Base-by-base conservation (phyloP, 1,140 invertebrate genomes). In the Calliopsis andreniformis region DNA sequence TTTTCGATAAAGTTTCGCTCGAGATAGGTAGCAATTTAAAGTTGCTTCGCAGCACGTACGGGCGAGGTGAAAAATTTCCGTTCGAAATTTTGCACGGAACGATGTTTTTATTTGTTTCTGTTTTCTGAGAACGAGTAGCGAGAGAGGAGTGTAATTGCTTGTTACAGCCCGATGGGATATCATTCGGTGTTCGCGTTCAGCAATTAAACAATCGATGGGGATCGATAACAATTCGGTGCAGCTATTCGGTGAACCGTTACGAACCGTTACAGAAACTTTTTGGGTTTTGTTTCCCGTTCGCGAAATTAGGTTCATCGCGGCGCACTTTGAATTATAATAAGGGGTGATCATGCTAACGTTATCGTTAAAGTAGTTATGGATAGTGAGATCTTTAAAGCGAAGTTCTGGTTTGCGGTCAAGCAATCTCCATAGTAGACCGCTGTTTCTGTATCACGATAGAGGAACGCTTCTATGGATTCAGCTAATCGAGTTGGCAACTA, bases 401-500 rank as follows among this genome's bases (percentile, higher is more conserved):
- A 83, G 56, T 82, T 82, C 66, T 51, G 61, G 51, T 73, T 77
- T 51, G 69, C 71, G 81, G 73, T 78, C 81, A 78, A 81, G 56
- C 68, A 51, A 45, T 80, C 45, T 70, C 58, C 59, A 64, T 51
- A 63, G n/a, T 20, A 18, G 51, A 39, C 43, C 56, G 25, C 28
- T 58, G 64, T 75, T 82, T 61, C 76, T 75, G 59, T 35, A 78
- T 66, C 53, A 28, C 62, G 63, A 49, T 47, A 43, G 53, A 82
- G 63, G 55, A 35, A 61, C 70, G 59, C 39, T 63, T 35, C 70
- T 83, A 79, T 53, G 64, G 66, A 82, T 82, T 79, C 76, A 28
- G 77, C 59, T 83, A 83, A 83, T 82, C 59, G 76, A 83, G 76
- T 83, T 83, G 80, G 39, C 64, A 62, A 75, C 66, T 77, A 67